phyloP scores from a whole-genome alignment of 2,888 invertebrate genomes.

The Neelides folsomi region DNA sequence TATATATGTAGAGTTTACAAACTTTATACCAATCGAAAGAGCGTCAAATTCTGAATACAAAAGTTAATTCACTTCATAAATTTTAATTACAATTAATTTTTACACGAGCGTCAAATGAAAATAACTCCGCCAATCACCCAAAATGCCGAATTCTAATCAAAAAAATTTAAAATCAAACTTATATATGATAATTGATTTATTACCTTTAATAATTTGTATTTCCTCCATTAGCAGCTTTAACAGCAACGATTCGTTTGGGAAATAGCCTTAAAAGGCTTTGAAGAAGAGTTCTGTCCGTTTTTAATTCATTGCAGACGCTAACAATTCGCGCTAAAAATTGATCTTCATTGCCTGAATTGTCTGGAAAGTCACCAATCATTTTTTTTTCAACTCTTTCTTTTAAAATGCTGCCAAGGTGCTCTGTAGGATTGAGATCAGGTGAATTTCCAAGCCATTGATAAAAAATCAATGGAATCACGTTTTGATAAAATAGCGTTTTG shows the following conservation, averaged over 20 bases:
- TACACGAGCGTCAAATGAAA: too few relatives aligned
- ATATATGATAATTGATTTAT: too few relatives aligned
- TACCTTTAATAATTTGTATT: constrained; percentile 1
- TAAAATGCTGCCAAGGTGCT: not conserved
- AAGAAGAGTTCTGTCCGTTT: not conserved
- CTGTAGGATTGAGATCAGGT: constrained; percentile 4
- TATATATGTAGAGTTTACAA: too few relatives aligned
- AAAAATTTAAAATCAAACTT: too few relatives aligned
- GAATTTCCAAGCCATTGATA: constrained; percentile 4
- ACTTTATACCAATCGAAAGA: too few relatives aligned
- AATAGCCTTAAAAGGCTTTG: not conserved
- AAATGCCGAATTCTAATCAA: too few relatives aligned
- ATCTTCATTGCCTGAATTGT: not conserved
- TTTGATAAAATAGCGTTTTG: not conserved
- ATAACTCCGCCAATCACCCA: too few relatives aligned
- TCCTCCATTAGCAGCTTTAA: constrained; percentile 3
- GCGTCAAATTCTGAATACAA: too few relatives aligned
- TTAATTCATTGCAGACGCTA: not conserved
- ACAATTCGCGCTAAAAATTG: not conserved
- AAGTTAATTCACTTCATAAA: too few relatives aligned
- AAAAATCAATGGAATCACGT: constrained; percentile 4
- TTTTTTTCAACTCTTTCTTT: constrained; percentile 2
- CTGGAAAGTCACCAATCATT: not conserved
- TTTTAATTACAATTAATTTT: too few relatives aligned
- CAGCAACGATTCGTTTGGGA: not conserved